Base-by-base conservation (phyloP, 2,888 invertebrate species). In the Anodontia alba region DNA sequence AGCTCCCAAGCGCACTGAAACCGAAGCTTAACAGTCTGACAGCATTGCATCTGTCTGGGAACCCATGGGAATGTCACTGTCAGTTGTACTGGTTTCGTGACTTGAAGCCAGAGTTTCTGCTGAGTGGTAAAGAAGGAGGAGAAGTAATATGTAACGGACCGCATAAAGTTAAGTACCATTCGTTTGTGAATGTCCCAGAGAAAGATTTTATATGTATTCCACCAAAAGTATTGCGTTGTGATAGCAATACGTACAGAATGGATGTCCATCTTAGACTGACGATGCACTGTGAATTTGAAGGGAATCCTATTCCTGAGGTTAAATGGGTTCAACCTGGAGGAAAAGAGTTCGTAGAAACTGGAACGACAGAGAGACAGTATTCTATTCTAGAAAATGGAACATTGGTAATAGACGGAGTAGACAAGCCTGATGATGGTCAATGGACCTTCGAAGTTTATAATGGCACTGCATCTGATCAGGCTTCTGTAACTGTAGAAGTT, bases 31-130 rank as follows among this genome's bases (percentile, higher is more conserved):
- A 70, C 15, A 72, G 31, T 12, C 80, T 90, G 62, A 78, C 75
- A 66, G 38, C 76, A 0, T 70, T 88, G 0, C 87, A 87, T 49
- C 51, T 87, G 38, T 77, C 87, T 0, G 81, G 83, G 43, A 89
- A 90, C 54, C 88, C 84, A 3, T 88, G 88, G 88, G 87, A 87
- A 46, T 90, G 90, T 76, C 86, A 87, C 81, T 90, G 90, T 73
- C 82, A 82, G 69, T 29, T 90, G 57, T 69, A 74, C 7, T 90
- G 90, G 90, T 73, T 90, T 33, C 83, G 80, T 46, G 82, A 83
- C 46, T 75, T 87, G 31, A 42, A 42, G n/a, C 43, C 5, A 15
- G 51, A 71, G 1, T 84, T 83, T n/a, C 68, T 81, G 42, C 62
- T 80, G 7, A 80, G 78, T 38, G 57, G 66, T 2, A 51, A 54